Conservation (phyloP, 2,113 vertebrate species). For the Alexandromys fortis region DNA sequence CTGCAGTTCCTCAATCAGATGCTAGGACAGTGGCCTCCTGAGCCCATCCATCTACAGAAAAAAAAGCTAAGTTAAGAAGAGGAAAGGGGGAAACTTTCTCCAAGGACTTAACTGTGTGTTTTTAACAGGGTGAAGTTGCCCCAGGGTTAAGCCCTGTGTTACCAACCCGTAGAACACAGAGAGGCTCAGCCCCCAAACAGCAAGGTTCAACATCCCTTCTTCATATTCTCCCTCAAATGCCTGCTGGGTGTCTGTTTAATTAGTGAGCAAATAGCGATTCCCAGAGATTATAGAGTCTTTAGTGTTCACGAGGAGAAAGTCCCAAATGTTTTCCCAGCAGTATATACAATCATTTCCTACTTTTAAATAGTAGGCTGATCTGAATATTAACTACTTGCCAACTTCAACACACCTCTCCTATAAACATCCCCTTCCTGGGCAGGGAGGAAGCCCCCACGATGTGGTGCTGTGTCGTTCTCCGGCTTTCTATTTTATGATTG, state of each 20-base stretch:
- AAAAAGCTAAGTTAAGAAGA: background rate
- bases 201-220: conserved; percentile 32
- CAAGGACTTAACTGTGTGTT: background rate
- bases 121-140: conserved; percentile 17
- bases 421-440: conserved; percentile 88
- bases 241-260: conserved; percentile 81
- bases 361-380: conserved; percentile 84
- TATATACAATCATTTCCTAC: conserved; percentile 78
- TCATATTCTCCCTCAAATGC: conserved; percentile 38
- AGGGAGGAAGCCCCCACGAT: conserved; percentile 82
- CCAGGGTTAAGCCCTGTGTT: background rate
- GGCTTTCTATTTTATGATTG: conserved; percentile 86
- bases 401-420: conserved; percentile 86
- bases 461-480: conserved; percentile 82
- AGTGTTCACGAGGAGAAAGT: conserved; percentile 78
- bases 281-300: conserved; percentile 81
- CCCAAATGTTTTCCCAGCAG: conserved; percentile 76
- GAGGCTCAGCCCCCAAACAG: background rate
- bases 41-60: background rate
- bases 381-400: conserved; percentile 88
- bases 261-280: conserved; percentile 82
- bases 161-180: conserved; percentile 3
- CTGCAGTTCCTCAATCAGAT: background rate
- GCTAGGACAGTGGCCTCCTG: background rate
- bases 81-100: background rate